Evolutionary conservation across 2,888 invertebrate species (phyloP).

Genomic region (Sinopyrophorus schimmeli): DNA sequence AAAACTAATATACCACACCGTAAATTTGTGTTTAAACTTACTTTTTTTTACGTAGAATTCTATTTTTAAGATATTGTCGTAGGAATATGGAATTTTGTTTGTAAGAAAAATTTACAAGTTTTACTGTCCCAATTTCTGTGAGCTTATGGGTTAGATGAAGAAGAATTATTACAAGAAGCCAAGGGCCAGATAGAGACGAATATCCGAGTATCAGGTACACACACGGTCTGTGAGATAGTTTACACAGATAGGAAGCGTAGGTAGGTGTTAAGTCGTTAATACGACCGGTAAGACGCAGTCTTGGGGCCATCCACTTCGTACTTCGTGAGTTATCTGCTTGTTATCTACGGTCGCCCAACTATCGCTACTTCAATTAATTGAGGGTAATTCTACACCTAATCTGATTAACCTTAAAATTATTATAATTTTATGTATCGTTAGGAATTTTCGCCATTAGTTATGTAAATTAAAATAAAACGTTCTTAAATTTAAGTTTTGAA

Average conservation of each 20-base stretch:
- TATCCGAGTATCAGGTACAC: conserved; percentile 21
- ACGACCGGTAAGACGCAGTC: conserved; percentile 33
- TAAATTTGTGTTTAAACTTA: too few species aligned
- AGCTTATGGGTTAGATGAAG: conserved; percentile 10
- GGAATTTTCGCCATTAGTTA: conserved; percentile 23
- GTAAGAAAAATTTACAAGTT: not conserved
- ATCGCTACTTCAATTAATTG: conserved; percentile 34
- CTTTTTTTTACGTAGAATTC: too few species aligned
- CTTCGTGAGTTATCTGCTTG: conserved; percentile 19
- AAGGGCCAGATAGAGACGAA: too few species aligned
- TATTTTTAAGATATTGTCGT: too few species aligned
- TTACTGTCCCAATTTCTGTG: not conserved
- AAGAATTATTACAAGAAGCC: conserved; percentile 24
- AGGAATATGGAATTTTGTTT: too few species aligned
- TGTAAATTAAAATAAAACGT: conserved; percentile 30
- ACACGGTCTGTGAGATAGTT: conserved; percentile 33
- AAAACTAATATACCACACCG: too few species aligned
- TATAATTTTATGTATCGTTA: conserved; percentile 33
- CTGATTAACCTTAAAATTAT: conserved; percentile 28
- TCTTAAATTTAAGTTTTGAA: too few species aligned
- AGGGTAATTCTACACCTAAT: conserved; percentile 32
- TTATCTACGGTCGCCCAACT: conserved; percentile 22
- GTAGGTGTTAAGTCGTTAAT: conserved; percentile 40
- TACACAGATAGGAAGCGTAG: conserved; percentile 34
- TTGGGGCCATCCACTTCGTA: conserved; percentile 26